Conservation (phyloP, 2,888 invertebrate species). For the Philereme vetulata region DNA sequence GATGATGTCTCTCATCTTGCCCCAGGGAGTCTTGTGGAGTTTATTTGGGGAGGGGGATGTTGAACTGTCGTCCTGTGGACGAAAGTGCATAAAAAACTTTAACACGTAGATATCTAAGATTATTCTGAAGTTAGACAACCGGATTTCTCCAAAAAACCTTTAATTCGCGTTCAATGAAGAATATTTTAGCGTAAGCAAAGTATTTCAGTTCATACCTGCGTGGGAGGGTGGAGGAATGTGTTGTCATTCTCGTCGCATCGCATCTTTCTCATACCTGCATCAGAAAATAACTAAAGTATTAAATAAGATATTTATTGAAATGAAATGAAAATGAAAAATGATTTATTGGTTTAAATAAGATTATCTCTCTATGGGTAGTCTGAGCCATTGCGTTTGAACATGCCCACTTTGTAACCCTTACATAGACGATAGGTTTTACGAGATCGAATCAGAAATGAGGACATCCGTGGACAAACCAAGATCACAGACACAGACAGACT, state of each 20-base stretch:
- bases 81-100: no score
- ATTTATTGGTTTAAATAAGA: no score
- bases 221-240: slow-evolving; percentile 71
- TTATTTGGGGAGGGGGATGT: slow-evolving; percentile 80
- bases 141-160: slow-evolving; percentile 1
- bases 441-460: no score
- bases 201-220: slow-evolving; percentile 58
- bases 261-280: slow-evolving; percentile 59
- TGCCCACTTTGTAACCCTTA: no score
- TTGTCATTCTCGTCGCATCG: slow-evolving; percentile 69
- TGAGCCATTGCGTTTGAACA: no score
- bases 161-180: slow-evolving; percentile 26
- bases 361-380: no score
- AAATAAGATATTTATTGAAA: no score
- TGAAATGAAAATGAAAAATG: no score
- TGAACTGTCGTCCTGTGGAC: slow-evolving; percentile 73
- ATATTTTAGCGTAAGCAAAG: slow-evolving; percentile 28
- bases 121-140: neutral
- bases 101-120: neutral
- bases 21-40: slow-evolving; percentile 88
- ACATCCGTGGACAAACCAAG: no score
- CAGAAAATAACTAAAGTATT: slow-evolving; percentile 6
- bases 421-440: no score
- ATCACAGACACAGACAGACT: no score
- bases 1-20: slow-evolving; percentile 90